Evolutionary conservation across 2,888 invertebrate genomes (phyloP), one percentile per base, ranked within the genome.

Genomic region (Lasioglossum zephyrum): DNA sequence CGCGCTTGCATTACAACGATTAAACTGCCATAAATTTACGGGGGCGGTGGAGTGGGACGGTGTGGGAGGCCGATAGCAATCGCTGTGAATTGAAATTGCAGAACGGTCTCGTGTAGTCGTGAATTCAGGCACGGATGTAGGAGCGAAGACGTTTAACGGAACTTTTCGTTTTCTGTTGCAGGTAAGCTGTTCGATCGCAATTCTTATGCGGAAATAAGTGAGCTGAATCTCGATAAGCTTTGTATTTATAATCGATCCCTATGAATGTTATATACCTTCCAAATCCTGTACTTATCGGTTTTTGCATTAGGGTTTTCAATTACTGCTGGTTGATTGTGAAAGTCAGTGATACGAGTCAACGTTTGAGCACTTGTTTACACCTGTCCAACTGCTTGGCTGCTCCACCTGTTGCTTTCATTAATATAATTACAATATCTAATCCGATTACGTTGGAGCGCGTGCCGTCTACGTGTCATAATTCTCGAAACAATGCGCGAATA

Each of bases 151-250:
- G 53, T 78, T 31, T 81, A 73, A 85, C 60, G 60, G 72, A 79
- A 70, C 76, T 77, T 87, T 60, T 74, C 49, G 8, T 47, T 88
- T 79, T 89, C 76, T 89, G 89, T 88, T 88, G 39, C 77, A 89
- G 85, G 88, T 88, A 87, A 88, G 88, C 79, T 26, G 77, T 73
- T 63, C 49, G 18, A 3, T 26, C 69, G 57, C 31, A 36, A 11
- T 70, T 41, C 11, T 70, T 11, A 22, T 5, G 8, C 69, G 5
- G 39, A n/a, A 70, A n/a, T 41, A n/a, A n/a, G 4, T 39, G 22
- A n/a, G 69, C 39, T 2, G 69, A 36, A 22, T 69, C n/a, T n/a
- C 39, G 36, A 4, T 39, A 69, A 39, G n/a, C 9, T n/a, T 18
- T 22, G 2, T 6, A 49, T 49, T 44, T 6, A 47, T 16, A 47